Base-by-base conservation (phyloP, 2,113 vertebrate genomes). In the Dipodomys merriami region DNA sequence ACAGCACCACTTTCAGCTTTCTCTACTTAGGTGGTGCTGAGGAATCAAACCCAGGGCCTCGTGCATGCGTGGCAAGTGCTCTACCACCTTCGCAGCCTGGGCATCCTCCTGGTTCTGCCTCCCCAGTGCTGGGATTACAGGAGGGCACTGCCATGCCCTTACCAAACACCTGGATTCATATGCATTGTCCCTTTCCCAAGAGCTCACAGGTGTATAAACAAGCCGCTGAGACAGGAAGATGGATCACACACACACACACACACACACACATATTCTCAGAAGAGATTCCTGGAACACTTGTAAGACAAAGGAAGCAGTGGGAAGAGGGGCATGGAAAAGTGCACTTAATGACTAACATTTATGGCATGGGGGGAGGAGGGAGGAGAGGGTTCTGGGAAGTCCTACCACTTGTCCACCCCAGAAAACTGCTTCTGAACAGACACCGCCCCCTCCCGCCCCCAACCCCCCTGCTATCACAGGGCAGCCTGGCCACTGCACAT, bases 221-320 rank as follows among this genome's bases (percentile, higher is more conserved):
- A 90, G 25, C 65, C 89, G 29, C 67, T 65, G 79, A 62, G 74
- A 79, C 53, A 29, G 15, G 46, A 82, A 19, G 9, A 30, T 18
- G 65, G 1, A n/a, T 4, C 5, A 15, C 1, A 68, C 79, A n/a
- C 80, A 30, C 68, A 67, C 88, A 35, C 46, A 91, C 53, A 57
- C 15, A 57, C 53, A 57, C 53, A 57, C 12, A 57, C 12, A 57
- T 3, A 57, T 57, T 89, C 87, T 19, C 80, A 89, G 65, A 81
- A 96, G 86, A 84, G 64, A 16, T 96, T 95, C 85, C 90, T 79
- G 68, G 94, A 95, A 73, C 3, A 23, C 29, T 85, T 85, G 39
- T 85, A 46, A 60, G 79, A 71, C 82, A 85, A 83, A 88, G 80
- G 72, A 65, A 80, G 77, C 83, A 72, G 76, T 46, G 25, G 86